Evolutionary conservation across 2,888 invertebrate species (phyloP), one percentile per base, ranked within the genome.

Genomic region (Folsomia candida): DNA sequence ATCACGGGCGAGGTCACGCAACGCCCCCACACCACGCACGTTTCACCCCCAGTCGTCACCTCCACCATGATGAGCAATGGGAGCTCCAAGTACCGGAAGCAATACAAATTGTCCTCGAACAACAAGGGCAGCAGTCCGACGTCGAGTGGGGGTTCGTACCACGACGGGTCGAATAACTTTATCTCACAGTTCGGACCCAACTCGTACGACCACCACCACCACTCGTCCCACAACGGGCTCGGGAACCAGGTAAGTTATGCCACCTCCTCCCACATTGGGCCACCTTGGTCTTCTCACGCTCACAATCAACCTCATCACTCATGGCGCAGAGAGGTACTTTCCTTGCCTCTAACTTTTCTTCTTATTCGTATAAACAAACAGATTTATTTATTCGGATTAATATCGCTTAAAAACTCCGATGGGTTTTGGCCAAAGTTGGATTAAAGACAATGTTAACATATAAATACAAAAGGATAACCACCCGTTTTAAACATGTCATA

Each of bases 1-100:
- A 61, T 74, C 27, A 73, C 71, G 6, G 75, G 75, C 25, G 71
- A 76, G 28, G 76, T 77, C 28, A 75, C 75, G 28, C 79, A 79
- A 67, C 67, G 79, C 64, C 79, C 79, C 9, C 78, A 78, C 59
- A 79, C 79, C 4, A 79, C 77, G 1, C 79, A 79, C 58, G 78
- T 80, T 37, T 76, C 75, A 9, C 80, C 80, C 18, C 77, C 79
- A 0, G 78, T 76, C 2, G 75, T 78, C 51, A 78, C 78, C 59
- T 77, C 79, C 3, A 78, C 79, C 11, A 75, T 76, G 24, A 78
- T 77, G 76, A 73, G 28, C 9, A 57, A 57, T 20, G n/a, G 51
- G 14, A 51, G 26, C 25, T 20, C n/a, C 47, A 67, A 67, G 20
- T 37, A 51, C 24, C 14, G 59, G 58, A 59, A 58, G 28, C 65